A percentile compares a stretch with the other conserved stretches of the same genome.
These are phyloP conservation scores for Sitta europaea DNA, from an alignment of 2,113 vertebrate genomes.

Conservation along the genomic window DNA sequence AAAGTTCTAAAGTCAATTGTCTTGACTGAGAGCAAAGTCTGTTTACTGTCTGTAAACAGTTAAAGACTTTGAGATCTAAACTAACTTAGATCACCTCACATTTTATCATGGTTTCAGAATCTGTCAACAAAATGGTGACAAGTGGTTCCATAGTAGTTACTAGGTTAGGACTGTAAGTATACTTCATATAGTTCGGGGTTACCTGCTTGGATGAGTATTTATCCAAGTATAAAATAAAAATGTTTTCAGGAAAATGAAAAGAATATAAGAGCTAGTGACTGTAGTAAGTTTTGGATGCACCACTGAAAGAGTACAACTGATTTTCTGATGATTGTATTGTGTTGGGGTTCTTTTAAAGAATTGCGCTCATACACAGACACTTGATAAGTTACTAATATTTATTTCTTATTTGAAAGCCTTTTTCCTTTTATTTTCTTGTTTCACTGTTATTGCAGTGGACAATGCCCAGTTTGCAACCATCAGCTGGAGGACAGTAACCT, in stretches of 20 bases:
- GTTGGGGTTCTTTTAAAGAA: not conserved
- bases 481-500: slow-evolving; percentile 85
- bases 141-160: not conserved
- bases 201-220: not conserved
- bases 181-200: not conserved
- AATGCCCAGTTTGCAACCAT: slow-evolving; percentile 79
- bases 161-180: not conserved
- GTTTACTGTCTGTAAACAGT: not conserved
- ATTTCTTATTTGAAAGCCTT: not conserved
- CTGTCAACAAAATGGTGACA: not conserved
- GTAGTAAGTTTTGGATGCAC: not conserved
- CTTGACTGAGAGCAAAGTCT: not conserved
- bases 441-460: slow-evolving; percentile 73
- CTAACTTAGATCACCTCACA: not conserved
- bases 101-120: not conserved
- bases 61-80: not conserved
- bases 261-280: not conserved
- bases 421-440: not conserved
- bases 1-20: not conserved
- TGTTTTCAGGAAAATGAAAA: not conserved
- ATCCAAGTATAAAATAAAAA: not conserved
- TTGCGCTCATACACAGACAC: not conserved
- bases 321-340: not conserved
- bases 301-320: not conserved
- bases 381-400: not conserved